Evolutionary conservation across 2,797 vertebrate genomes (phyloP), one percentile per base, ranked within the genome.

Genomic region (Aphelocoma californica): DNA sequence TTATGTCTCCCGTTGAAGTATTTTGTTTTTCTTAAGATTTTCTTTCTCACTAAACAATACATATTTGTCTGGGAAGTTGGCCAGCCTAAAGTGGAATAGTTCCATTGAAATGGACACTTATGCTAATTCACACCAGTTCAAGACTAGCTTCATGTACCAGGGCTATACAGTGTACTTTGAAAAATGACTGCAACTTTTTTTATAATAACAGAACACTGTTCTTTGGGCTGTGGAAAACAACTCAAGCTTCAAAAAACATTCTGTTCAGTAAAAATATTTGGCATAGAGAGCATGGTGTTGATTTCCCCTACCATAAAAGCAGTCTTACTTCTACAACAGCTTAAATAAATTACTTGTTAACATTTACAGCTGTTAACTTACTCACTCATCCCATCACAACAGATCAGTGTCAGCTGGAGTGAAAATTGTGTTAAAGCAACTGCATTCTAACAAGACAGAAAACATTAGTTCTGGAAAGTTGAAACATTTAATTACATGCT

Each of bases 281-380:
- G 77, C 73, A 81, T 38, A 56, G 45, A 57, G 58, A 60, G 11
- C 8, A 64, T 12, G 13, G 18, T 91, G 89, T 34, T 93, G 75
- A 85, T 91, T 91, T 93, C 24, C 53, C 40, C 51, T 70, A 64
- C 47, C 29, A 75, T 4, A 51, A 92, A 91, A 88, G 18, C 36
- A 91, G n/a, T 10, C 36, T 83, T 57, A 78, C 45, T 88, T 81
- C 47, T 81, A 0, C 51, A 88, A 75, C 40, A 86, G 66, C 56
- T 93, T 88, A 91, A 94, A 96, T 90, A 93, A 94, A 95, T 96
- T 86, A 85, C 94, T 95, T 95, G 95, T 96, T 97, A 97, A 97
- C 94, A 80, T 97, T 96, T 97, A 95, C 93, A 70, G 10, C 93
- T 89, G 95, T 96, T 96, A 96, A 91, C 58, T 92, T 88, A 84